These are phyloP conservation scores for Chelidonichthys spinosus DNA, from an alignment of 2,797 vertebrate genomes.

Conservation along the genomic window DNA sequence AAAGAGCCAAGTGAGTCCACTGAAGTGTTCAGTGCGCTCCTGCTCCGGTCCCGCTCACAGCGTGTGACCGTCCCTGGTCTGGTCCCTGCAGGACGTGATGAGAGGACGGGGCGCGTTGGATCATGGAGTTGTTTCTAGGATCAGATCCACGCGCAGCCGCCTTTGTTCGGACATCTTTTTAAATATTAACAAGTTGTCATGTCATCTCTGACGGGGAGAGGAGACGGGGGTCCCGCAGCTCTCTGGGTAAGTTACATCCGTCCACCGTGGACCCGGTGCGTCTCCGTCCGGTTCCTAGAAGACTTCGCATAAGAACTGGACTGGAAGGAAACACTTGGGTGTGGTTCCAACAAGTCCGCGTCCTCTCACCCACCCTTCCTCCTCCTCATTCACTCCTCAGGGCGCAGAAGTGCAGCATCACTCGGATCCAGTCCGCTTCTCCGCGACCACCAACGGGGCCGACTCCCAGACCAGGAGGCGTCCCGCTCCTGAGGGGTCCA, in stretches of 20 bases:
- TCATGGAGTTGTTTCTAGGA: no score
- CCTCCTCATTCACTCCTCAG: conserved; percentile 52
- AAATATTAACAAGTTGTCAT: conserved; percentile 85
- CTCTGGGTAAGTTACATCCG: conserved; percentile 85
- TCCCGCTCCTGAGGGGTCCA: conserved; percentile 90
- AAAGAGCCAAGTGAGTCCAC: no score
- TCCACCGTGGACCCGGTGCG: no score
- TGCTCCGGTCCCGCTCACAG: no score
- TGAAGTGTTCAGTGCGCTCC: no score
- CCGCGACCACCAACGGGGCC: conserved; percentile 54
- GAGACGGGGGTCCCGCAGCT: conserved; percentile 85
- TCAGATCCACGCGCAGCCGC: conserved; percentile 16
- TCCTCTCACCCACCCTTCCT: conserved; percentile 59
- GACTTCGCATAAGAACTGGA: no score
- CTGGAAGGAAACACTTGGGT: conserved; percentile 55
- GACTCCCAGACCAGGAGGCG: conserved; percentile 67
- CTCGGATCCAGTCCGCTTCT: conserved; percentile 44
- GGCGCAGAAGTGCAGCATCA: conserved; percentile 67
- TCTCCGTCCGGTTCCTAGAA: no score
- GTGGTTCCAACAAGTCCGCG: conserved; percentile 70
- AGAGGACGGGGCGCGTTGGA: no score
- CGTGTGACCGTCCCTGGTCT: no score
- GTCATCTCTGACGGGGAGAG: conserved; percentile 91
- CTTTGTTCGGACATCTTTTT: conserved; percentile 78
- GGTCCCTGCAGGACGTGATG: no score